Evolutionary conservation across 1,140 invertebrate species (phyloP), one percentile per base, ranked within the genome.

Genomic region (Drosophila bocki): DNA sequence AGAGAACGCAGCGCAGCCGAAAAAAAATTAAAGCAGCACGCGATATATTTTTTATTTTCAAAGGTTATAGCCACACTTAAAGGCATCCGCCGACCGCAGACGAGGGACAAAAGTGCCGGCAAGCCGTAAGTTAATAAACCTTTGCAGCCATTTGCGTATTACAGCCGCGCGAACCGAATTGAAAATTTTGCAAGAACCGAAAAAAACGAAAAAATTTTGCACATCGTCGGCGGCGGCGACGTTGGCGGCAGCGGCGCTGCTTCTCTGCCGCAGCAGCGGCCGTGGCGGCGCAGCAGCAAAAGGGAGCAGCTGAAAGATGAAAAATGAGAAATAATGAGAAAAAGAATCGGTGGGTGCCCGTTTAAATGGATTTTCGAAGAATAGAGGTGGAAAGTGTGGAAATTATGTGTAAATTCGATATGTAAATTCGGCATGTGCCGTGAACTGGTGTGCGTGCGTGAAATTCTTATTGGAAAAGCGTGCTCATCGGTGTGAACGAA

Each of bases 391-490:
- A 54, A 39, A 63, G 41, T 63, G 59, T 75, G 71, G 57, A 64
- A 68, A 77, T 80, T 37, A 77, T 77, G 50, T 61, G 59, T 81
- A 88, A 80, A 82, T 87, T 77, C 75, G 61, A 82, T 80, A 82
- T 82, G 75, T 82, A 82, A 80, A 87, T 80, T 87, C 82, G 70
- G 82, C 82, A 86, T 88, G 85, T 86, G 83, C 79, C 60, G 53
- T 65, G 60, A 13, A 39, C n/a, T 54, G 19, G 63, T 78, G 63
- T 82, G 47, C 35, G 54, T 80, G 69, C 54, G 64, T 80, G 56
- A 78, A 78, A 90, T 90, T 88, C 84, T 84, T 88, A 88, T 88
- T 88, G 84, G 84, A 88, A 88, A 88, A 88, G 84, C 84, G 80
- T 88, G 84, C 74, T 88, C 79, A 82, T 82, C 84, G 60, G 75